Evolutionary conservation across 2,888 invertebrate species (phyloP), one percentile per base, ranked within the genome.

Genomic region (Holacanthella duospinosa): DNA sequence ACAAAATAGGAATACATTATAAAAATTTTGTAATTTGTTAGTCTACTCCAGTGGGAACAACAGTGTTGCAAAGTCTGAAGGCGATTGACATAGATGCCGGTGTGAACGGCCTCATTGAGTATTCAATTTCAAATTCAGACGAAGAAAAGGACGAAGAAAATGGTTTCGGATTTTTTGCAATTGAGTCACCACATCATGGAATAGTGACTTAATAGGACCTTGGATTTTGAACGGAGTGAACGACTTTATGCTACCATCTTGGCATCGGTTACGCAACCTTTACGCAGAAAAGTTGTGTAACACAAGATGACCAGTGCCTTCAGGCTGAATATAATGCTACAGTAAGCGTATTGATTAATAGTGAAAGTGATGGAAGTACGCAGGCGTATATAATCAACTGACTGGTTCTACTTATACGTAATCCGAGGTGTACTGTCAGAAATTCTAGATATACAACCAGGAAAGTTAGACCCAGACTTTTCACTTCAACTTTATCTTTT

Each of bases 231-330:
- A 79, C 86, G 85, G 77, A 88, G 87, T 60, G 88, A 89, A 79
- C 82, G 87, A 76, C 92, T 90, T 80, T 86, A 88, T 78, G 85
- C 93, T 78, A 92, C 89, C 73, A 84, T 93, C 76, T 84, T 90
- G 72, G 92, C 92, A 75, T 87, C 88, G 80, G 92, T 93, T 79
- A n/a, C 28, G 93, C 93, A 0, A 89, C 90, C 1, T 93, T 93
- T 75, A 88, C 90, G 66, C 92, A 92, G 79, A 86, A 88, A 73
- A 89, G 89, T 19, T 93, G 93, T 75, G 86, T 85, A 72, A 78
- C 87, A 1, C 82, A 87, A 60, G 89, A 90, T 73, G 89, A 89
- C 0, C 85, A 87, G 60, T 93, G 92, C 76, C 86, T 91, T 69
- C 89, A 91, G 76, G 90, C 92, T 0, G 89, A 90, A 19, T 55